phyloP scores from a whole-genome alignment of 2,113 vertebrate species.

The Acanthochromis polyacanthus region DNA sequence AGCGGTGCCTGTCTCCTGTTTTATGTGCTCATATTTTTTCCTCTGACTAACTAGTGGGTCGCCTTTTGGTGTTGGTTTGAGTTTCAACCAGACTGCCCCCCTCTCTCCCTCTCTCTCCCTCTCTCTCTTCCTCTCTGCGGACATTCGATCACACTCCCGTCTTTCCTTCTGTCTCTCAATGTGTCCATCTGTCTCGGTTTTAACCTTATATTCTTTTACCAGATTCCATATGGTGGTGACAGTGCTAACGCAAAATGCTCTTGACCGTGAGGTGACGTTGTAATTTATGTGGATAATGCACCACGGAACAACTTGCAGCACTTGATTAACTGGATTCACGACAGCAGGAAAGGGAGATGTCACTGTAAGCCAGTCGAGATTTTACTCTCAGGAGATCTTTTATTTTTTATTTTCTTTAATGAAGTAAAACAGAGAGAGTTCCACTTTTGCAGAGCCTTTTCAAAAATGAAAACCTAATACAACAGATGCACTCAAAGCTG shows the following conservation, averaged over 20 bases:
- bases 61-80: conserved; percentile 54
- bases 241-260: conserved; percentile 62
- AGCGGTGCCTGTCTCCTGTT: conserved; percentile 31
- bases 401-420: conserved; percentile 1
- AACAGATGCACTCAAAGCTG: conserved; percentile 37
- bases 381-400: conserved; percentile 12
- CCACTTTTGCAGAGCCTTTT: not conserved
- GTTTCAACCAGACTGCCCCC: conserved; percentile 42
- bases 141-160: conserved; percentile 64
- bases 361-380: conserved; percentile 30
- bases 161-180: conserved; percentile 34
- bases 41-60: conserved; percentile 42
- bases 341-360: conserved; percentile 5
- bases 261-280: conserved; percentile 41
- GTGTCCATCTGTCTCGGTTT: conserved; percentile 44
- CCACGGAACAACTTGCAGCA: conserved; percentile 35
- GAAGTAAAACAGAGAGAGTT: not conserved
- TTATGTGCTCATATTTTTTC: conserved; percentile 61
- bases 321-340: conserved; percentile 59
- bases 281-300: conserved; percentile 57
- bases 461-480: not conserved
- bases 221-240: conserved; percentile 49
- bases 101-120: conserved; percentile 5
- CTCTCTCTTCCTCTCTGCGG: conserved; percentile 37
- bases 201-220: conserved; percentile 60